Evolutionary conservation across 2,797 vertebrate genomes (phyloP).

Genomic region (Sebastes miniatus): DNA sequence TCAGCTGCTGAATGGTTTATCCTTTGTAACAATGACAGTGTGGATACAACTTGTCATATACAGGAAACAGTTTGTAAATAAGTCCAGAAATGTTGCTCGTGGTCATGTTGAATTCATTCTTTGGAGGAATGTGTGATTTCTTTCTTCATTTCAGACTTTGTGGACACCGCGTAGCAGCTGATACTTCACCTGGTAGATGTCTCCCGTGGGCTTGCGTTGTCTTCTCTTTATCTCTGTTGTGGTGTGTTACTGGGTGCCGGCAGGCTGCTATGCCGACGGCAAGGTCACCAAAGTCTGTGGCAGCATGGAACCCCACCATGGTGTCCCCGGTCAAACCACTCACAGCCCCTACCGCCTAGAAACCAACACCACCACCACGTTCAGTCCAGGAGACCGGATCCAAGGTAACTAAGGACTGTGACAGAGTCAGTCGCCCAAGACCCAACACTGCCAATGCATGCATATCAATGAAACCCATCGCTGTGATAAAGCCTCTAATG

Average conservation of each 20-base stretch:
- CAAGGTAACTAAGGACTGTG: conserved; percentile 17
- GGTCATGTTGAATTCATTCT: neutral
- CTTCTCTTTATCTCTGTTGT: conserved; percentile 19
- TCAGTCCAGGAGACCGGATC: conserved; percentile 39
- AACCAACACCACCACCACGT: conserved; percentile 25
- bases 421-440: neutral
- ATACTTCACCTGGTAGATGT: conserved; percentile 12
- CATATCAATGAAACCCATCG: neutral
- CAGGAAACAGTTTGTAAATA: neutral
- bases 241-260: conserved; percentile 7
- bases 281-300: conserved; percentile 42
- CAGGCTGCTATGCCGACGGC: conserved; percentile 28
- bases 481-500: neutral
- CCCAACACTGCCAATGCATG: neutral
- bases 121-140: neutral
- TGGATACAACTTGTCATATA: neutral
- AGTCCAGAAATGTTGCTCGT: neutral
- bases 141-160: neutral
- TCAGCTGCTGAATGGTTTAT: neutral
- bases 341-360: conserved; percentile 29
- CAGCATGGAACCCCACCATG: conserved; percentile 46
- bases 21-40: neutral
- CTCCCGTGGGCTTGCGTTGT: neutral
- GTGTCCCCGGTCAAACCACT: neutral
- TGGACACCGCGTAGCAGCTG: neutral